A percentile compares a stretch with the other conserved stretches of the same genome.
phyloP scores from a whole-genome alignment of 2,797 vertebrate species.

The Kryptopterus vitreolus region DNA sequence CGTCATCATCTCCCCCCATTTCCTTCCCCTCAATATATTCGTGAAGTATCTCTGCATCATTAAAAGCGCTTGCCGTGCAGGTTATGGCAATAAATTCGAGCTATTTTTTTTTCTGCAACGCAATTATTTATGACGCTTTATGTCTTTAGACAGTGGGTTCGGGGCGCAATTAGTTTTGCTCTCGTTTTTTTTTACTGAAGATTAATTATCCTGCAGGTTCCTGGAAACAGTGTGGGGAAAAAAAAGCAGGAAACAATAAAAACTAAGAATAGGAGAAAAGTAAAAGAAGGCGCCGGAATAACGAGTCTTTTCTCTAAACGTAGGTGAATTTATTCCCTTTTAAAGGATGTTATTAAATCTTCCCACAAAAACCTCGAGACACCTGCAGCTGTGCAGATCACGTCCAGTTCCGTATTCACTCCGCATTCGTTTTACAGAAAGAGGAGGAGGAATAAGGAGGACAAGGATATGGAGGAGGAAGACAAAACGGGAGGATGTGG shows the following conservation, averaged over 20 bases:
- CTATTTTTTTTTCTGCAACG: background rate
- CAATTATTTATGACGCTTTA: background rate
- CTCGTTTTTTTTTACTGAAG: background rate
- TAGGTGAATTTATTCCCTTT: background rate
- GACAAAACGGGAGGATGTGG: too few relatives aligned
- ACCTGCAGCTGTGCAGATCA: too few relatives aligned
- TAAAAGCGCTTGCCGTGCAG: background rate
- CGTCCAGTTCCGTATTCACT: background rate
- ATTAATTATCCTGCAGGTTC: background rate
- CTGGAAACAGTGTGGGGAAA: background rate
- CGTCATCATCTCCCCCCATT: background rate
- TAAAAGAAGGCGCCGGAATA: background rate
- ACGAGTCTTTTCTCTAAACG: background rate
- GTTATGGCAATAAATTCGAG: background rate
- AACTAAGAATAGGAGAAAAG: background rate
- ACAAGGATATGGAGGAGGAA: too few relatives aligned
- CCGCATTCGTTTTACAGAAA: background rate
- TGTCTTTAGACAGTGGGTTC: too few relatives aligned
- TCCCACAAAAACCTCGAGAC: background rate
- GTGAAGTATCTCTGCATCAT: background rate
- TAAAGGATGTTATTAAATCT: background rate
- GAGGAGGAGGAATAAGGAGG: background rate
- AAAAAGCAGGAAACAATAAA: background rate
- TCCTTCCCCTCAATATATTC: background rate
- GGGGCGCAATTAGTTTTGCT: conserved; percentile 13